Conservation (phyloP, 2,113 vertebrate species). For the Prinia subflava region DNA sequence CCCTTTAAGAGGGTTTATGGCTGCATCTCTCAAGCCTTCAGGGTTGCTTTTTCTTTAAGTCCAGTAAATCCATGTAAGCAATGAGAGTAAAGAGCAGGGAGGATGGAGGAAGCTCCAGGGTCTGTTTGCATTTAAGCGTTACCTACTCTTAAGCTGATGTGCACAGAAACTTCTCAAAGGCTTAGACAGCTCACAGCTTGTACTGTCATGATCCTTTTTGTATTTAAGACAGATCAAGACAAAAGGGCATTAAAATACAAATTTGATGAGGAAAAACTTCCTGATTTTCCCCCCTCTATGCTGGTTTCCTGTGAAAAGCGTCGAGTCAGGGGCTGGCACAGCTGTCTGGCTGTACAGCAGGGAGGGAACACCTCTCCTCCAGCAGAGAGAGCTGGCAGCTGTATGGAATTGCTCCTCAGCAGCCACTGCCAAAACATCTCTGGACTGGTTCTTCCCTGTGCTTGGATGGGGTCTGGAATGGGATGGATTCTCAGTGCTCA, state of each 20-base stretch:
- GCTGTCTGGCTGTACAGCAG: neutral
- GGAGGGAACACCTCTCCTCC: slow-evolving; percentile 10
- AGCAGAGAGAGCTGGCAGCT: neutral
- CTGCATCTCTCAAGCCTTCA: neutral
- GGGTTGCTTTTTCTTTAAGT: neutral
- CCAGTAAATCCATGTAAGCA: neutral
- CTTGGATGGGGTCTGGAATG: neutral
- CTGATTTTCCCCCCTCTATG: neutral
- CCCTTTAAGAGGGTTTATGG: neutral
- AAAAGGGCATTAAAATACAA: slow-evolving; percentile 1
- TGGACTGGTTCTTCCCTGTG: neutral
- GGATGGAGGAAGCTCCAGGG: neutral
- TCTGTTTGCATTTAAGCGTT: neutral
- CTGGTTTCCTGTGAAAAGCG: neutral
- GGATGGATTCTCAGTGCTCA: neutral
- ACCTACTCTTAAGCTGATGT: neutral
- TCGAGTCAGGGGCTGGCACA: slow-evolving; percentile 1
- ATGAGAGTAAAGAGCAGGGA: neutral
- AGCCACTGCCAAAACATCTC: neutral
- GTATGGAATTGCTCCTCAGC: neutral
- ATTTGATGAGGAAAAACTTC: neutral
- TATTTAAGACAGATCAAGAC: neutral
- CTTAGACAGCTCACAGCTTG: neutral
- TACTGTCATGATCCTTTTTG: neutral
- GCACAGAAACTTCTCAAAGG: neutral